Evolutionary conservation across 2,888 invertebrate genomes (phyloP).

Genomic region (Melanostoma mellinum): DNA sequence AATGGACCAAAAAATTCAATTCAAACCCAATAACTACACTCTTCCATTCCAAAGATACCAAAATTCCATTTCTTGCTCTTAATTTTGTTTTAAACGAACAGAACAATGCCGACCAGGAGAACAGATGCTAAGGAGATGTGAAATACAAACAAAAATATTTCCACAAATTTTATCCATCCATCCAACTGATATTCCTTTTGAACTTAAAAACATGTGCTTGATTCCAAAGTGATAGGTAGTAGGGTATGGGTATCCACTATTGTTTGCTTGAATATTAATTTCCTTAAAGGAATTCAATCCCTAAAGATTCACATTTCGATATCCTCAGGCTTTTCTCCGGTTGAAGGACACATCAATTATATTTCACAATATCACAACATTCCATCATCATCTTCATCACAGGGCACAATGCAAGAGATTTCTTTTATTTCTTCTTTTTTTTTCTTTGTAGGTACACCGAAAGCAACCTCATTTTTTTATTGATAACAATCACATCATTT

Average conservation of each 20-base stretch:
- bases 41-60: not conserved
- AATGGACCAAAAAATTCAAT: not conserved
- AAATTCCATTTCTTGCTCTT: not conserved
- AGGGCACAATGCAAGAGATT: not conserved
- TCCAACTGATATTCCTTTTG: not conserved
- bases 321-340: not conserved
- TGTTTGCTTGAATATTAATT: conserved; percentile 2
- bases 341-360: conserved; percentile 19
- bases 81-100: not conserved
- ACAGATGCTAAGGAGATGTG: not conserved
- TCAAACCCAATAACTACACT: not conserved
- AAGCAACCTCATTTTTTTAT: conserved; percentile 9
- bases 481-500: conserved; percentile 41
- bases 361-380: conserved; percentile 48
- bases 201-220: not conserved
- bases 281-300: not conserved
- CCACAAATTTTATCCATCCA: not conserved
- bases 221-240: not conserved
- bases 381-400: conserved; percentile 1
- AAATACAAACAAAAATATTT: not conserved
- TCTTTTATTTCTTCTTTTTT: no score
- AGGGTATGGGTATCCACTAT: no score
- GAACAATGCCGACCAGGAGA: not conserved
- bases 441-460: no score
- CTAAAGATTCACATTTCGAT: not conserved